phyloP scores from a whole-genome alignment of 1,140 invertebrate species.

The Aphelenchoides besseyi region DNA sequence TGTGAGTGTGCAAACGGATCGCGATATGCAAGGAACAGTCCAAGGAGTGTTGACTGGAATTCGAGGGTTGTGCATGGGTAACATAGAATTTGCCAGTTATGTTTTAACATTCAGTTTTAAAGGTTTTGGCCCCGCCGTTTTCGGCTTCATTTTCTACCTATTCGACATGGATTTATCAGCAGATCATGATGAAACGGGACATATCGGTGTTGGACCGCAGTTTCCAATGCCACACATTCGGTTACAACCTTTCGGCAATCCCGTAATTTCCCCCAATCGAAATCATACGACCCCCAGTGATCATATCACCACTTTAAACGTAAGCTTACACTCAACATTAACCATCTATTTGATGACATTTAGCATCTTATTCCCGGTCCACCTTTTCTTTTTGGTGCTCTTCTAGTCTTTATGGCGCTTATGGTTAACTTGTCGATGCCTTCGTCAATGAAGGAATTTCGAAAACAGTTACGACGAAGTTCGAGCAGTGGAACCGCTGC shows the following conservation, averaged over 20 bases:
- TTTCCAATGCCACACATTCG: constrained; percentile 45
- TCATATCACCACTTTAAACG: constrained; percentile 15
- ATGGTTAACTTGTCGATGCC: constrained; percentile 68
- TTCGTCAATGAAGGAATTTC: background rate
- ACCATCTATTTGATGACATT: too few species aligned
- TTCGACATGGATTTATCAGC: constrained; percentile 86
- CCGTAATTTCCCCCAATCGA: constrained; percentile 52
- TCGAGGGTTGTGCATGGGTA: constrained; percentile 56
- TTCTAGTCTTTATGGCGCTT: constrained; percentile 90
- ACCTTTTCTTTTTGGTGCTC: constrained; percentile 95
- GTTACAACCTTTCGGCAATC: constrained; percentile 26
- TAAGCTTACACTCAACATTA: constrained; percentile 17
- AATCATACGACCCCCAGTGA: constrained; percentile 39
- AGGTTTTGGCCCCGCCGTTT: constrained; percentile 89
- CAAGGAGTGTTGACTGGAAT: constrained; percentile 91
- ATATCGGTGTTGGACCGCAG: constrained; percentile 56
- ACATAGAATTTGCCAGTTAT: constrained; percentile 27
- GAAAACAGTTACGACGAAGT: constrained; percentile 25
- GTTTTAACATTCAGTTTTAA: constrained; percentile 61
- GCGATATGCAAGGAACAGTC: constrained; percentile 93
- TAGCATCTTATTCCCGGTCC: constrained; percentile 87
- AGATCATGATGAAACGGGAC: constrained; percentile 49
- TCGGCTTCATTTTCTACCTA: constrained; percentile 95
- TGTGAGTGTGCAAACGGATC: constrained; percentile 90
- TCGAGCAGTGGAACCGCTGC: constrained; percentile 20